A percentile compares a stretch with the other conserved stretches of the same genome.
Evolutionary conservation across 2,888 invertebrate species (phyloP).

Genomic region (Papilio demoleus): DNA sequence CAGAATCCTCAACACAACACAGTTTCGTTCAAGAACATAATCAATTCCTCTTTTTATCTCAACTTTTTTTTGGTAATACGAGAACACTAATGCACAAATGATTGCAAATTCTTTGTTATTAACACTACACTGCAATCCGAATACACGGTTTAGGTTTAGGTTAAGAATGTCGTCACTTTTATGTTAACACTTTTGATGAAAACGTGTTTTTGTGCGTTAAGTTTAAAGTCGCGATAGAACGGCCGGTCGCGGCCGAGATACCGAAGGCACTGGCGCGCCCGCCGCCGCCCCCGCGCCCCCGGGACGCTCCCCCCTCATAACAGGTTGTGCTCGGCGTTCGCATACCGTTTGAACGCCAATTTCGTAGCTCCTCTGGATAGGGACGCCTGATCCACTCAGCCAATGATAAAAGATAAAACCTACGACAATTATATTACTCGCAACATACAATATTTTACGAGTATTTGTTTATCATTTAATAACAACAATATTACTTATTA

Average conservation of each 20-base stretch:
- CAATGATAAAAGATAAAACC: constrained; percentile 63
- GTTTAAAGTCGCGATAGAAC: constrained; percentile 56
- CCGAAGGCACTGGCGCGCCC: constrained; percentile 54
- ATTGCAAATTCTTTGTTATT: constrained; percentile 44
- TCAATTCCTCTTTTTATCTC: constrained; percentile 58
- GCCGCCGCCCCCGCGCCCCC: constrained; percentile 30
- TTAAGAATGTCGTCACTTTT: constrained; percentile 43
- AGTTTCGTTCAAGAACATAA: constrained; percentile 65
- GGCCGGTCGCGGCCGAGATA: constrained; percentile 55
- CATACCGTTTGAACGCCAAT: constrained; percentile 72
- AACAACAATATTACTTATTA: background rate
- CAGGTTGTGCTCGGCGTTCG: constrained; percentile 78
- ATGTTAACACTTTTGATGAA: constrained; percentile 50
- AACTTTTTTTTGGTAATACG: constrained; percentile 31
- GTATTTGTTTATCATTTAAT: background rate
- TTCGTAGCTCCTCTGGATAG: constrained; percentile 67
- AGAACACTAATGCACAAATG: constrained; percentile 50
- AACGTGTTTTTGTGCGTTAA: constrained; percentile 56
- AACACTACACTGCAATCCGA: constrained; percentile 79
- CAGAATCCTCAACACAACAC: constrained; percentile 73
- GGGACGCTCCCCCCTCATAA: constrained; percentile 62
- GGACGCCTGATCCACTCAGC: constrained; percentile 68
- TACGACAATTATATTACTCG: constrained; percentile 40
- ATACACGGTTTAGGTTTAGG: constrained; percentile 50
- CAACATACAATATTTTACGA: background rate